Evolutionary conservation across 2,888 invertebrate genomes (phyloP).

Genomic region (Drosophila mulleri): DNA sequence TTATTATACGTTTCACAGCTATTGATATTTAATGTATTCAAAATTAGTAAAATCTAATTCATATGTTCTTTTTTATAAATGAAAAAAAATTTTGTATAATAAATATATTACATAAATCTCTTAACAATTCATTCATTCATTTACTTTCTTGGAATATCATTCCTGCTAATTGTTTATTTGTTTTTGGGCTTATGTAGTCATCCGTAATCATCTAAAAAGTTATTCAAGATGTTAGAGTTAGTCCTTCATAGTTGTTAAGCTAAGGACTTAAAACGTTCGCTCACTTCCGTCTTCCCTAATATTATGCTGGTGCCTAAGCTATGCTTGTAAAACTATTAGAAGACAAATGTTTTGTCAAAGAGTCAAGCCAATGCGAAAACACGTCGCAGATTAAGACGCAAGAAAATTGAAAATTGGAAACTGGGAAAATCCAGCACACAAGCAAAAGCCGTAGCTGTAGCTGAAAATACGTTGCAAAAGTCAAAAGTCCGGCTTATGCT

Average conservation of each 20-base stretch:
- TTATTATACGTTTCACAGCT: too few relatives aligned
- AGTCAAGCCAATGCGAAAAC: conserved; percentile 67
- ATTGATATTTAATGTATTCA: too few relatives aligned
- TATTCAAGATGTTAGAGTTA: conserved; percentile 6
- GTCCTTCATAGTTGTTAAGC: not conserved
- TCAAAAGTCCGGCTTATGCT: conserved; percentile 73
- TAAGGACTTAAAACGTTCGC: not conserved
- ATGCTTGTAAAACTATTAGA: conserved; percentile 8
- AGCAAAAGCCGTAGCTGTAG: conserved; percentile 62
- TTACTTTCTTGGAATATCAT: not conserved
- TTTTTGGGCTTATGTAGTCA: not conserved
- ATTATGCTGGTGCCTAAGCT: conserved; percentile 8
- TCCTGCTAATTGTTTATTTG: not conserved
- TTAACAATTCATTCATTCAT: not conserved
- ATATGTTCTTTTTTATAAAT: too few relatives aligned
- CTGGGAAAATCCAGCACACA: conserved; percentile 67
- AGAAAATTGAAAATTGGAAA: conserved; percentile 35
- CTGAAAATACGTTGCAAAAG: conserved; percentile 74
- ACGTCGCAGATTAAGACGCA: conserved; percentile 31
- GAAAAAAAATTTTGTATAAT: too few relatives aligned
- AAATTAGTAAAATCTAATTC: too few relatives aligned
- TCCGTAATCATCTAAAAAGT: conserved; percentile 1
- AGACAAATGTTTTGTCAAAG: conserved; percentile 39
- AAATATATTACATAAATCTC: too few relatives aligned
- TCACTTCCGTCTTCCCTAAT: conserved; percentile 27